phyloP scores from a whole-genome alignment of 2,797 vertebrate species.

The Podarcis lilfordi region DNA sequence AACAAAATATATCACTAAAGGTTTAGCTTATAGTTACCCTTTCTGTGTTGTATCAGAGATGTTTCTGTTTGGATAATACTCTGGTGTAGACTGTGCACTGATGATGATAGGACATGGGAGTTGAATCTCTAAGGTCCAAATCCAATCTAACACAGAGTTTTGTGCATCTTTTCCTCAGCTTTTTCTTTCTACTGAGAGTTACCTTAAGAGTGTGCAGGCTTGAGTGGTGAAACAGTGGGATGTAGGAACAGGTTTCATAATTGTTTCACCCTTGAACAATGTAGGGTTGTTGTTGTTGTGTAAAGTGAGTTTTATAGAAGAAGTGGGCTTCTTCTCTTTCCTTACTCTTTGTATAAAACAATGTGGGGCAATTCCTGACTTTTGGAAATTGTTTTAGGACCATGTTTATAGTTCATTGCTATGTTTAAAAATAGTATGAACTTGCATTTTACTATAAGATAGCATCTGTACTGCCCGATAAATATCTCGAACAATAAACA shows the following conservation, averaged over 20 bases:
- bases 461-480: background rate
- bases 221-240: background rate
- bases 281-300: background rate
- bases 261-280: background rate
- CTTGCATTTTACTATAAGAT: background rate
- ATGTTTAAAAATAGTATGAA: conserved; percentile 15
- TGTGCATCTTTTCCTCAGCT: background rate
- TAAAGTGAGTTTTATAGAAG: background rate
- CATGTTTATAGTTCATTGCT: conserved; percentile 8
- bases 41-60: background rate
- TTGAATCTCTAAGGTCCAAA: background rate
- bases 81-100: background rate
- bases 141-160: background rate
- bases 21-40: background rate
- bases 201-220: background rate
- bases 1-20: too few relatives aligned
- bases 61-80: background rate
- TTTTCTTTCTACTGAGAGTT: background rate
- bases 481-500: background rate
- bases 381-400: background rate
- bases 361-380: background rate
- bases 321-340: background rate
- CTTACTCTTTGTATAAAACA: fast-evolving
- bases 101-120: background rate
- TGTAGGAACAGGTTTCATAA: background rate